Conservation (phyloP, 2,113 vertebrate species). For the Scolopax mira region DNA sequence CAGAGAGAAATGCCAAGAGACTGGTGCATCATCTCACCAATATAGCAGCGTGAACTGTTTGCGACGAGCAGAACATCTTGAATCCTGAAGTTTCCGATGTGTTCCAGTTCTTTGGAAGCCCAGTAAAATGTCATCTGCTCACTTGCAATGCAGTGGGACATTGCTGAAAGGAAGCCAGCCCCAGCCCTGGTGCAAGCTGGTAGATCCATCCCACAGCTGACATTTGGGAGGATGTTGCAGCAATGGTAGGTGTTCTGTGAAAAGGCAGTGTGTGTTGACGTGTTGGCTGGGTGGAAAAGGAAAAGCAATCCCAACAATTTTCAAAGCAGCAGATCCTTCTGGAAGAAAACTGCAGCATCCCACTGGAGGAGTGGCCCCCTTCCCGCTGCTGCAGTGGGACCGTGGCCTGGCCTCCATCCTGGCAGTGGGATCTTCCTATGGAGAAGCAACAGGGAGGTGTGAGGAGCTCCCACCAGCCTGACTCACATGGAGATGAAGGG, state of each 20-base stretch:
- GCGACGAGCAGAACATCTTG: conserved; percentile 24
- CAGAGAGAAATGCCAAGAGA: neutral
- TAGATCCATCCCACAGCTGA: neutral
- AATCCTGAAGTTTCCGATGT: neutral
- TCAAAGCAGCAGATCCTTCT: neutral
- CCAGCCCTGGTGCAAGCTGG: neutral
- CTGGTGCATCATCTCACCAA: conserved; percentile 41
- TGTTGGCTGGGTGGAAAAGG: neutral
- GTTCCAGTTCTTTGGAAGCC: neutral
- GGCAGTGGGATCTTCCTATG: neutral
- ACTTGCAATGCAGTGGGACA: neutral
- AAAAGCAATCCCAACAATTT: neutral
- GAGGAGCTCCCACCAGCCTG: neutral
- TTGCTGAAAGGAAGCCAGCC: neutral
- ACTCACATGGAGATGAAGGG: accelerated
- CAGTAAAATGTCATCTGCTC: neutral
- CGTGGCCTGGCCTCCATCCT: neutral
- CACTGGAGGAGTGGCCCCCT: neutral
- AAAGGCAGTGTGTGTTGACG: neutral
- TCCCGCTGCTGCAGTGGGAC: accelerated
- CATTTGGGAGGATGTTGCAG: neutral
- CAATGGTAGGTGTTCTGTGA: neutral
- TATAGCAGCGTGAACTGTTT: conserved; percentile 38
- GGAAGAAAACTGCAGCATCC: neutral
- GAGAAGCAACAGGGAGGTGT: accelerated